Base-by-base conservation (phyloP, 1,140 invertebrate species). In the Hyposmocoma kahamanoa region DNA sequence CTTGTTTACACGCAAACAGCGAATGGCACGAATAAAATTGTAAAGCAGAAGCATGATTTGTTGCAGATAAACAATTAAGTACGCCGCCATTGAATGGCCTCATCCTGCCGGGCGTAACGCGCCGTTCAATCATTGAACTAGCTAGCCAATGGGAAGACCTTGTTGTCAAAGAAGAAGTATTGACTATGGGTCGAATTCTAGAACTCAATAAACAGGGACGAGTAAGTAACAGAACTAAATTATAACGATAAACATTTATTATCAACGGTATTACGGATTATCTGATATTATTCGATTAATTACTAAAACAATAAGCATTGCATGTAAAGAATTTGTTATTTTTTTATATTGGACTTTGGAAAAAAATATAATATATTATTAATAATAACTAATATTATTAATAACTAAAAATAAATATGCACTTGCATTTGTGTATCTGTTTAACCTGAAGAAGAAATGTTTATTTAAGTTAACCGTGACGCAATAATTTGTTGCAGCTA, bases 51-150 rank as follows among this genome's bases (percentile, higher is more conserved):
- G n/a, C n/a, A n/a, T n/a, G n/a, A n/a, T n/a, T 26, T 5, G 46
- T 47, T 48, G 17, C 50, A 98, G 97, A 97, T 80, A 93, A 92
- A 86, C 96, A 98, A 87, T 79, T 99, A 56, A 88, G 96, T 9
- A 99, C 98, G 15, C 96, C 97, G n/a, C 95, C 96, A 13, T 77
- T 99, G 22, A 92, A 92, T 70, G 96, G 96, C 15, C 86, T 98
- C 0, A 98, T 98, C 62, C 87, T 99, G 57, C 98, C 98, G 15
- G 98, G 98, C 50, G 91, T 99, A 24, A 98, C 95, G 0, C 89
- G 98, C 46, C 91, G 92, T 56, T 97, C 95, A 22, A 92, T 99
- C 47, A 69, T 99, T 36, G 89, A 94, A 67, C 82, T 99, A 45
- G 88, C 92, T 1, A 86, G 87, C 56, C 89, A 95, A 76, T 98